Evolutionary conservation across 2,888 invertebrate genomes (phyloP), one percentile per base, ranked within the genome.

Genomic region (Dicycla oo): DNA sequence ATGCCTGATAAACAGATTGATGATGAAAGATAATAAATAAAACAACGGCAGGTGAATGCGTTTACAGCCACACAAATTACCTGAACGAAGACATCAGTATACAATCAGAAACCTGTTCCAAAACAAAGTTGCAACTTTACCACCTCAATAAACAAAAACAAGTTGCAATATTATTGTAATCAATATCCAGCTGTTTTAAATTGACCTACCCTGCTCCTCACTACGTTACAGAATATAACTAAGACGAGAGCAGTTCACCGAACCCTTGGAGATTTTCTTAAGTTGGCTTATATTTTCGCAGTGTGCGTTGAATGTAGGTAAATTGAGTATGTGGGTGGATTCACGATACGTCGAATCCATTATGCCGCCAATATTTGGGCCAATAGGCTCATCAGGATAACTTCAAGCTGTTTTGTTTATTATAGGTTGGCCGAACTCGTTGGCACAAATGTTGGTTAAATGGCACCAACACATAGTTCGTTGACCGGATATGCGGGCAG

Each of bases 401-500:
- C 60, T 43, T 49, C 18, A 64, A 66, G 53, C 57, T 1, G 57
- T 62, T 71, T 62, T 68, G 26, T 51, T 47, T 63, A 64, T 47
- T 63, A 64, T 40, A 49, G 3, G 34, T 68, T 68, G 65, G 53
- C 26, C 45, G 18, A 34, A 78, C 18, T 45, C 67, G 60, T 69
- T 67, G 64, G 60, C 67, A 51, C 71, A 65, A 78, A 74, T 40
- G 51, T 86, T 81, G 74, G 76, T 56, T 57, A 71, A 65, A 47
- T 73, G 70, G 62, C 69, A 76, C 71, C 76, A 74, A 73, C 66
- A 51, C 61, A 58, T 23, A 78, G 90, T 84, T 91, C 90, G 67
- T 79, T 87, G 91, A 88, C 88, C 90, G 87, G 83, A 85, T 86
- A 85, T 89, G 85, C 88, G 87, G 87, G 88, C 85, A 79, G 84